Evolutionary conservation across 2,888 invertebrate species (phyloP), one percentile per base, ranked within the genome.

Genomic region (Amphipoea lucens): DNA sequence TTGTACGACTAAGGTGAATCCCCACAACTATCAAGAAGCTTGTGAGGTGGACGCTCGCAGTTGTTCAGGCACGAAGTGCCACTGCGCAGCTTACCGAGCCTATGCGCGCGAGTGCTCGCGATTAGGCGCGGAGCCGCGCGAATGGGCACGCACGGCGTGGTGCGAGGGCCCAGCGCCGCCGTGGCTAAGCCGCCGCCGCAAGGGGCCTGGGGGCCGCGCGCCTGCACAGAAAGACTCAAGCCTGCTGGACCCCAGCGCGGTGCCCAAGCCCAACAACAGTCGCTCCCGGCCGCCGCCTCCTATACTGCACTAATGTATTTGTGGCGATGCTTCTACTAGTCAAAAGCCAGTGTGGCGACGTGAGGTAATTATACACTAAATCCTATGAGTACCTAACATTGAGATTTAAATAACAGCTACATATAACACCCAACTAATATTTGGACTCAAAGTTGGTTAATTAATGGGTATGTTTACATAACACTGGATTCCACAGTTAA

Each of bases 11-110:
- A 98, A 98, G 91, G 97, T 99, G 82, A 98, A 98, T 93, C 98
- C 98, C 51, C 97, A 97, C 84, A 98, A 98, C 92, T 99, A 99
- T 93, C 98, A 98, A 93, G 98, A 98, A 92, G 98, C 99, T 17
- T 99, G 99, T 93, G 97, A 98, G 89, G 97, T 98, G 93, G 99
- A 99, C 93, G 98, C 99, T 96, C 99, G 99, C 92, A 98, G 99
- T 91, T 99, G 99, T 94, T 98, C 98, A 4, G 97, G 97, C 23
- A 97, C 97, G 79, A 97, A 97, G 90, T 99, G 99, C 91, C 98
- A 99, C 93, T 99, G 99, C 94, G 99, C 99, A 88, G 98, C 99
- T 83, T 98, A 99, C 91, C 98, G 98, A 76, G 99, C 99, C 4
- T 99, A 99, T 92, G 98, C 98, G 0, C 98, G 98, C 87, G 99